Percentiles rank a stretch among this genome's conserved stretches.
phyloP scores from a whole-genome alignment of 2,113 vertebrate species.

The Psittacara wagleri region DNA sequence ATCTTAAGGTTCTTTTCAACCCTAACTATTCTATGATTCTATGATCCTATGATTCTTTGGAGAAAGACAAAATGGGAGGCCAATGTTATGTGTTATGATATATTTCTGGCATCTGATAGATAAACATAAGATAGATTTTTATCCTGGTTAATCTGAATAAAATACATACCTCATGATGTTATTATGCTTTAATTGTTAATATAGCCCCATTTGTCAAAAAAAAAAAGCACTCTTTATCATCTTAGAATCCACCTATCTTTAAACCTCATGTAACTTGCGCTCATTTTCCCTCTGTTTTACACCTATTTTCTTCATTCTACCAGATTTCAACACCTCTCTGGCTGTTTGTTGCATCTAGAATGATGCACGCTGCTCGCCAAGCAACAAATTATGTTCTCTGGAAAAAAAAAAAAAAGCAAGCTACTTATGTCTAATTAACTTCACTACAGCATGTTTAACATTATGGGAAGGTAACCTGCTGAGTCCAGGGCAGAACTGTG shows the following conservation, averaged over 20 bases:
- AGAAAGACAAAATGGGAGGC: neutral
- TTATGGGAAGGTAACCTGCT: neutral
- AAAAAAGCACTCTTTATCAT: neutral
- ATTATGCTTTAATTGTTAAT: neutral
- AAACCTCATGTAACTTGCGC: neutral
- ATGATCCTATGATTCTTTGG: neutral
- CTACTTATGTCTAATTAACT: neutral
- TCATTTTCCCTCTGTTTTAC: neutral
- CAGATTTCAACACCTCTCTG: neutral
- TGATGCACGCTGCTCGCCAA: neutral
- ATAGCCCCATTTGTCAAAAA: neutral
- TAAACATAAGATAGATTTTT: neutral
- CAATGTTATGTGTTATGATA: neutral
- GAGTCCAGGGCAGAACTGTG: neutral
- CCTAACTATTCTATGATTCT: neutral
- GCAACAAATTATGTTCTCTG: neutral
- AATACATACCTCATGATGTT: neutral
- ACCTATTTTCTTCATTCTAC: neutral
- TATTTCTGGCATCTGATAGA: neutral
- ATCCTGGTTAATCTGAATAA: neutral
- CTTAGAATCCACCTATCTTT: neutral
- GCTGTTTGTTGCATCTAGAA: neutral
- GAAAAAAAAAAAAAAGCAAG: neutral
- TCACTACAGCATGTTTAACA: neutral
- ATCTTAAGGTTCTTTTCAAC: rapidly evolving